Evolutionary conservation across 2,888 invertebrate species (phyloP).

Genomic region (Hecatera dysodea): DNA sequence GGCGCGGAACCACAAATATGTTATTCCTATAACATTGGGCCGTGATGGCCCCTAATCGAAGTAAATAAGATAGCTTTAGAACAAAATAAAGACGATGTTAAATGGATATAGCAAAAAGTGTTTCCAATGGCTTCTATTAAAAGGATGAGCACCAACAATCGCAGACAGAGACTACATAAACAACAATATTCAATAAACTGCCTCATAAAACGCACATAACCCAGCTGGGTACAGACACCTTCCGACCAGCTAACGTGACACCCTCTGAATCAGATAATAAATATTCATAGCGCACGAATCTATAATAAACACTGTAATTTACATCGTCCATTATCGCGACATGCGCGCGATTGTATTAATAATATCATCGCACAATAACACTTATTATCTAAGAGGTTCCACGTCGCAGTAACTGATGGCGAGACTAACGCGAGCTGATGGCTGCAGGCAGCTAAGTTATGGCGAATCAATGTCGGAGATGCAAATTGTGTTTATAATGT

Average conservation of each 20-base stretch:
- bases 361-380: conserved; percentile 37
- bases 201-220: conserved; percentile 20
- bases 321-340: conserved; percentile 40
- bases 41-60: no score
- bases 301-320: conserved; percentile 47
- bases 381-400: conserved; percentile 41
- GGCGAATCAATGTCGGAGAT: background rate
- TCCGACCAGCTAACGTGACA: conserved; percentile 1
- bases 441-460: conserved; percentile 12
- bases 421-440: conserved; percentile 34
- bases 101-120: background rate
- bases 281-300: conserved; percentile 18
- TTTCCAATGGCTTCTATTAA: background rate
- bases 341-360: conserved; percentile 28
- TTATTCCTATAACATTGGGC: no score
- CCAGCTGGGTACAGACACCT: conserved; percentile 27
- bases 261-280: conserved; percentile 3
- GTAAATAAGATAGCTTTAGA: no score
- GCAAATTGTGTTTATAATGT: conserved; percentile 23
- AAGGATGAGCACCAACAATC: background rate
- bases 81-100: background rate
- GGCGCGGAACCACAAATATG: no score
- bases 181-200: conserved; percentile 1
- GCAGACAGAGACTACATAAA: background rate
- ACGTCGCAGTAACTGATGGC: conserved; percentile 35